A percentile compares a stretch with the other conserved stretches of the same genome.
Evolutionary conservation across 2,797 vertebrate species (phyloP).

Genomic region (Lacerta bilineata): DNA sequence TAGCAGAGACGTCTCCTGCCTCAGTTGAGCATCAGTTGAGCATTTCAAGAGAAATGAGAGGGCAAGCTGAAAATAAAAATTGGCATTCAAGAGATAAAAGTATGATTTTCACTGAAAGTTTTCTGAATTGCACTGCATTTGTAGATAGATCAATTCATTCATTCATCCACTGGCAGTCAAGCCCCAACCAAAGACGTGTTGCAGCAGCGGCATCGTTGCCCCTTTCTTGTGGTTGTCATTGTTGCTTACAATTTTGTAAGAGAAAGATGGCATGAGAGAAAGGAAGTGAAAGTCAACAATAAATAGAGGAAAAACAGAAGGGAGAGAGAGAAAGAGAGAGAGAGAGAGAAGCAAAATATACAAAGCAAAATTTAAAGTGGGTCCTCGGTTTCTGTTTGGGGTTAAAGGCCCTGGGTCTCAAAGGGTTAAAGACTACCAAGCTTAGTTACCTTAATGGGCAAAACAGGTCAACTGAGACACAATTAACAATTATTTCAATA

Average conservation of each 20-base stretch:
- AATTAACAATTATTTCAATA: slow-evolving; percentile 24
- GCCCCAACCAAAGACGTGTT: not conserved
- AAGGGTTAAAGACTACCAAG: not conserved
- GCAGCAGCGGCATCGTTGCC: not conserved
- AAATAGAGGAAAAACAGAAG: not conserved
- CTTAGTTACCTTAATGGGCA: not conserved
- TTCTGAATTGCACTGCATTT: not conserved
- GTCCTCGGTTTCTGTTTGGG: not conserved
- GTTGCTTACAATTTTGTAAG: not conserved
- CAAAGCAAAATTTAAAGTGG: not conserved
- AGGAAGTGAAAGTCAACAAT: too few species aligned
- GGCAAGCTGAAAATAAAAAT: not conserved
- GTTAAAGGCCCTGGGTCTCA: not conserved
- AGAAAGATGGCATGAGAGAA: not conserved
- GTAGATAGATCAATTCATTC: not conserved
- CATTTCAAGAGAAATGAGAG: not conserved
- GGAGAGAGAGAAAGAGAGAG: not conserved
- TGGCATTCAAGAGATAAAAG: not conserved
- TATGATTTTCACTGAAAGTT: not conserved
- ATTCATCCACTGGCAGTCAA: not conserved
- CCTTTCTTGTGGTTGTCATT: not conserved
- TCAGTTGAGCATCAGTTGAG: not conserved
- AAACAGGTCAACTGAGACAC: not conserved
- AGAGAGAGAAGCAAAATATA: not conserved
- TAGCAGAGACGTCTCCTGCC: not conserved